A percentile compares a stretch with the other conserved stretches of the same genome.
Evolutionary conservation across 2,113 vertebrate species (phyloP).

Genomic region (Martes martes): DNA sequence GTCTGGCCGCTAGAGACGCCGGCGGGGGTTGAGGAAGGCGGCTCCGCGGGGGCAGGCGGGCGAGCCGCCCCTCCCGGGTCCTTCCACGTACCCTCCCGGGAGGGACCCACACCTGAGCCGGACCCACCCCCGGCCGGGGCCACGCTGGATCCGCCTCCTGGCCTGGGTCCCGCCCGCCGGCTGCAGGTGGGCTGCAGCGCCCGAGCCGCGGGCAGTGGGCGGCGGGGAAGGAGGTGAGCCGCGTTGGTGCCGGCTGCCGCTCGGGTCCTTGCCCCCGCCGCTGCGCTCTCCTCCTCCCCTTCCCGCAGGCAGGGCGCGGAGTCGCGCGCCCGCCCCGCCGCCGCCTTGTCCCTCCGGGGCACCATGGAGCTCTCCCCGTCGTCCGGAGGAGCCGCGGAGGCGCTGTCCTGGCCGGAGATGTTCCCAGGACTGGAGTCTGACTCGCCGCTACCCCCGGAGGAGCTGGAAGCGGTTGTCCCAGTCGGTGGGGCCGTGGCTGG

Average conservation of each 20-base stretch:
- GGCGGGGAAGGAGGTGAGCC: slow-evolving; percentile 36
- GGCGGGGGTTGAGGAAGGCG: neutral
- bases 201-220: slow-evolving; percentile 31
- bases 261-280: neutral
- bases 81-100: neutral
- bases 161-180: slow-evolving; percentile 33
- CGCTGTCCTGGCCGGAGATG: slow-evolving; percentile 80
- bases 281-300: slow-evolving; percentile 24
- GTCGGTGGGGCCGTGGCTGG: slow-evolving; percentile 76
- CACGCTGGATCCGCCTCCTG: slow-evolving; percentile 58
- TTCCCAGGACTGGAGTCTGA: slow-evolving; percentile 84
- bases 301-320: slow-evolving; percentile 38
- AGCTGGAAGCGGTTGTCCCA: slow-evolving; percentile 83
- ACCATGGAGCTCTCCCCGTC: slow-evolving; percentile 75
- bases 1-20: neutral
- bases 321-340: neutral
- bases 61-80: neutral
- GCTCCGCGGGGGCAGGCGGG: neutral
- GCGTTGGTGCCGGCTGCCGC: neutral
- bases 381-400: slow-evolving; percentile 74
- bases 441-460: slow-evolving; percentile 82
- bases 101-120: slow-evolving; percentile 57
- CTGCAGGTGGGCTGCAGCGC: slow-evolving; percentile 67
- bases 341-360: slow-evolving; percentile 14
- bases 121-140: slow-evolving; percentile 16